Evolutionary conservation across 2,888 invertebrate genomes (phyloP), one percentile per base, ranked within the genome.

Genomic region (Lottia scabra): DNA sequence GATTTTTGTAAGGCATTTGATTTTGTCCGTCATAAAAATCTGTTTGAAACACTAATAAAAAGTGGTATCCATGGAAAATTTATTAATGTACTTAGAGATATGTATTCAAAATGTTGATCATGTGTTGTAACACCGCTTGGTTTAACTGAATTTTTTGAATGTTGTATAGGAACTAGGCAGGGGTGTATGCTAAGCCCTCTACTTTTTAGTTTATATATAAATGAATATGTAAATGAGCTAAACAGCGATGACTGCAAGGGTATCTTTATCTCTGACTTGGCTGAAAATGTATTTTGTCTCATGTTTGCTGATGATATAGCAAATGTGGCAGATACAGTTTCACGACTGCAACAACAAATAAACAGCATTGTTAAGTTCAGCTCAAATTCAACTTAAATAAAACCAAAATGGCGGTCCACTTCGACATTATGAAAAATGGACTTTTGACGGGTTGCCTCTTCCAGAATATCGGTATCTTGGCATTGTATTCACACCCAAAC

Each of bases 271-370:
- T 43, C 43, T 15, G n/a, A 63, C 3, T 15, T 38, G 6, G 44
- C 43, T 3, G 56, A 65, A 10, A 43, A 72, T 65, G 48, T 72
- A 38, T 30, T 64, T 30, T 68, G 44, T 27, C n/a, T 68, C 16
- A 23, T 72, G 13, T 72, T 30, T 68, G 56, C 72, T 19, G 72
- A 69, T 19, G 70, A 67, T 23, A 46, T 73, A 4, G 70, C 70
- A 26, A 73, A 65, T 26, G 23, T 66, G 38, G 43, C 73, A 10
- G 70, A 70, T 16, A 67, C 46, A 19, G 46, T 26, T 16, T 12
- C 62, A 16, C 43, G 69, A 56, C 63, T 69, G 2, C 66, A 69
- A 23, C 30, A 44, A n/a, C 67, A 73, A 45, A 62, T 73, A n/a
- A 69, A 69, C n/a, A 44, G 63, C 23, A 66, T 73, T 56, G 19